phyloP scores from a whole-genome alignment of 2,113 vertebrate genomes.

The Nesogale talazaci region DNA sequence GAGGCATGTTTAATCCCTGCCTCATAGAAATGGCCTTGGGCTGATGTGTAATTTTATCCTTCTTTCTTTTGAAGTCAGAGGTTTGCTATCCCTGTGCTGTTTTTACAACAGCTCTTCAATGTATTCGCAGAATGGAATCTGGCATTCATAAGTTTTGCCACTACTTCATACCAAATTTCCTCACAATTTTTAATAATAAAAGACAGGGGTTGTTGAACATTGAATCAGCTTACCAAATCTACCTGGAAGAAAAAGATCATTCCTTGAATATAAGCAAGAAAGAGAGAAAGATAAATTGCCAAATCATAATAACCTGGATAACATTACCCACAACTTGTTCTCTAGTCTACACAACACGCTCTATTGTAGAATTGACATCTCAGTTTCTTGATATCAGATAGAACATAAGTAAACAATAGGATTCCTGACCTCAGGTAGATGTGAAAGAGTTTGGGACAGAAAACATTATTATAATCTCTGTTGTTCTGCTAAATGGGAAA shows the following conservation, averaged over 20 bases:
- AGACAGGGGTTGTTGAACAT: neutral
- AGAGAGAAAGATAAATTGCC: neutral
- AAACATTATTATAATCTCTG: constrained; percentile 13
- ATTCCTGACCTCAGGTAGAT: constrained; percentile 25
- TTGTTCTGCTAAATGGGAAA: constrained; percentile 61
- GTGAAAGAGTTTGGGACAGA: constrained; percentile 30
- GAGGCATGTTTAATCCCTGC: no score
- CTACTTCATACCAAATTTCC: neutral
- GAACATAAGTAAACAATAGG: constrained; percentile 53
- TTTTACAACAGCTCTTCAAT: neutral
- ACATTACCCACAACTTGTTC: neutral
- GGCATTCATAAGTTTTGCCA: neutral
- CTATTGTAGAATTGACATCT: constrained; percentile 9
- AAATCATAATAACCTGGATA: neutral
- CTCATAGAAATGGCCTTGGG: no score
- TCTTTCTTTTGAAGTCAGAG: no score
- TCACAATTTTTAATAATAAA: neutral
- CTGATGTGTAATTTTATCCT: no score
- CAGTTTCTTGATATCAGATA: constrained; percentile 33
- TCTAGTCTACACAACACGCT: neutral
- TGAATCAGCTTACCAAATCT: neutral
- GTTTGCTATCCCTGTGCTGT: no score
- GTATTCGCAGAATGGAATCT: neutral
- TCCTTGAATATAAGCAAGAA: neutral
- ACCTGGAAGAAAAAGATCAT: neutral